Base-by-base conservation (phyloP, 1,140 invertebrate species). In the Zaprionus lachaisei region DNA sequence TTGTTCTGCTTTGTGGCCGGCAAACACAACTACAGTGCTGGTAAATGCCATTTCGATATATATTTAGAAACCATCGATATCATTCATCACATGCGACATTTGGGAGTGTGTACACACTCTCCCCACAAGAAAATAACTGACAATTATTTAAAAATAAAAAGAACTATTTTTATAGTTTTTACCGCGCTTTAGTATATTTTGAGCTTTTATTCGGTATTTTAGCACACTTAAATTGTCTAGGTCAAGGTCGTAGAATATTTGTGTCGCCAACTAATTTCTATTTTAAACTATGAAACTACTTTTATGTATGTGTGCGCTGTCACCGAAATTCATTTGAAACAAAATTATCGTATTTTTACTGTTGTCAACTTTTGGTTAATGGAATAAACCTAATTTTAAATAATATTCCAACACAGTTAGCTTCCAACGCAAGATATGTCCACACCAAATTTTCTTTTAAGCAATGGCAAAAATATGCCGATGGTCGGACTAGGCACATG, bases 401-500 rank as follows among this genome's bases (percentile, higher is more conserved):
- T 22, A 31, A 28, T 26, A 38, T 34, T 41, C n/a, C 20, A 74
- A 62, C 38, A 12, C 11, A 34, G 12, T 49, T 22, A 66, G 38
- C 26, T 12, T 7, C n/a, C 37, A 38, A 20, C n/a, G 14, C 49
- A 28, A 51, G 56, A 63, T n/a, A 90, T 90, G 86, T 69, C 77
- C 24, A 83, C 82, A 31, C 94, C 94, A 5, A 93, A 92, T 22
- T 85, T 95, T n/a, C 94, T 93, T 54, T 93, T 97, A n/a, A 95
- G 95, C 82, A 96, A 95, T 92, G 96, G 96, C 17, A 89, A 93
- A 61, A 92, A 94, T 67, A 94, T 96, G 66, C 96, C 96, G 0
- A 92, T 95, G 12, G 87, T 97, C 54, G 97, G 96, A n/a, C 93
- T 97, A 5, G 97, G 97, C 9, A 97, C 96, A 6, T 97, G 96